Conservation (phyloP, 2,888 invertebrate genomes). For the Altica lythri region DNA sequence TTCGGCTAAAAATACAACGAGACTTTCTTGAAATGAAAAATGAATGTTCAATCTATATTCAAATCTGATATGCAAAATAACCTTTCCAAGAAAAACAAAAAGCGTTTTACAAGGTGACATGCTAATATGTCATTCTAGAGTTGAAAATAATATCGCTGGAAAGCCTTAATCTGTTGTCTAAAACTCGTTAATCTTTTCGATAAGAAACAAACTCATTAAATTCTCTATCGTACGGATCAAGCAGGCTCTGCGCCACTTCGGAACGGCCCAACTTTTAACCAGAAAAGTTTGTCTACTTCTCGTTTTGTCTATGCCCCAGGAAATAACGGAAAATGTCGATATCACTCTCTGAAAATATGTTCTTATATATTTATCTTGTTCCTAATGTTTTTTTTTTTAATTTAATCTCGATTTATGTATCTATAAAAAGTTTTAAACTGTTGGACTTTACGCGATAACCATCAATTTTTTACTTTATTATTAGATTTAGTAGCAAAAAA, state of each 20-base stretch:
- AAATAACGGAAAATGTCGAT: constrained; percentile 23
- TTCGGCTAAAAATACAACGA: too few relatives aligned
- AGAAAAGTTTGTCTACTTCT: constrained; percentile 48
- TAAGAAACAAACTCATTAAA: constrained; percentile 56
- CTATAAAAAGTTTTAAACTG: too few relatives aligned
- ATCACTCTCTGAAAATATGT: constrained; percentile 24
- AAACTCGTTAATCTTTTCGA: constrained; percentile 54
- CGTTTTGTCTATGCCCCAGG: constrained; percentile 32
- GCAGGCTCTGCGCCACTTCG: constrained; percentile 37
- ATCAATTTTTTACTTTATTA: too few relatives aligned
- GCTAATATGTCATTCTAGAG: constrained; percentile 45
- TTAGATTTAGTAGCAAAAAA: too few relatives aligned
- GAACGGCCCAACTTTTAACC: constrained; percentile 54
- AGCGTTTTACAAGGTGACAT: constrained; percentile 37
- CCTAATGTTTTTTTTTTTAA: too few relatives aligned
- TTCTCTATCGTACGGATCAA: constrained; percentile 51
- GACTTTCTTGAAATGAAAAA: constrained; percentile 18
- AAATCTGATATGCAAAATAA: constrained; percentile 22
- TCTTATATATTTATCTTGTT: not conserved
- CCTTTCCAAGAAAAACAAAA: constrained; percentile 25
- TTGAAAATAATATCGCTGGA: constrained; percentile 49
- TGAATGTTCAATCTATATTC: constrained; percentile 26
- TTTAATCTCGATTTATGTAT: too few relatives aligned
- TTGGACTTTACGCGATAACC: too few relatives aligned
- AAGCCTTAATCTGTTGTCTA: constrained; percentile 51